Conservation (phyloP, 2,797 vertebrate species). For the Tangara arthus region DNA sequence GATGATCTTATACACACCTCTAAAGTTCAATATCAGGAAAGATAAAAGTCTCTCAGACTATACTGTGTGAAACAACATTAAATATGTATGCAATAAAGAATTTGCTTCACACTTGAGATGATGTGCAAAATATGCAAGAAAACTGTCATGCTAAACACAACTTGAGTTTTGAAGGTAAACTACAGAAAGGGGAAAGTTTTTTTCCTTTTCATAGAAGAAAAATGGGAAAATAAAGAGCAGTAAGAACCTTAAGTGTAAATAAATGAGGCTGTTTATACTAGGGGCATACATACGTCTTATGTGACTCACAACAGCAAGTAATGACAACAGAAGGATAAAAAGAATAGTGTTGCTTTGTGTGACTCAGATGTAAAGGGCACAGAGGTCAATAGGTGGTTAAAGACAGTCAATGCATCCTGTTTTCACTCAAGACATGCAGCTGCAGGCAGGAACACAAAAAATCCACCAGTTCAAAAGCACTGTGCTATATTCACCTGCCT, state of each 20-base stretch:
- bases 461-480: neutral
- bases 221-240: neutral
- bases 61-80: neutral
- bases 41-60: neutral
- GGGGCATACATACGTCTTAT: neutral
- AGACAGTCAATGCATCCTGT: slow-evolving; percentile 32
- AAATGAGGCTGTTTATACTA: neutral
- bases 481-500: neutral
- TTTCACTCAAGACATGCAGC: slow-evolving; percentile 9
- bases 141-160: neutral
- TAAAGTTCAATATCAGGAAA: neutral
- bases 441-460: slow-evolving; percentile 23
- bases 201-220: neutral
- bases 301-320: neutral
- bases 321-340: neutral
- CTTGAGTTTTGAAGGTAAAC: neutral
- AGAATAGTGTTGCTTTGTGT: neutral
- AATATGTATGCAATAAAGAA: neutral
- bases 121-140: neutral
- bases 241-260: neutral
- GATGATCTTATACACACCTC: neutral
- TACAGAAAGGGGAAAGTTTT: neutral
- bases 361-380: neutral
- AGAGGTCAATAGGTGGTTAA: slow-evolving; percentile 60
- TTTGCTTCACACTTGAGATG: neutral